Percentiles rank a stretch among this genome's conserved stretches.
Evolutionary conservation across 2,888 invertebrate genomes (phyloP).

Genomic region (Mythimna vitellina): DNA sequence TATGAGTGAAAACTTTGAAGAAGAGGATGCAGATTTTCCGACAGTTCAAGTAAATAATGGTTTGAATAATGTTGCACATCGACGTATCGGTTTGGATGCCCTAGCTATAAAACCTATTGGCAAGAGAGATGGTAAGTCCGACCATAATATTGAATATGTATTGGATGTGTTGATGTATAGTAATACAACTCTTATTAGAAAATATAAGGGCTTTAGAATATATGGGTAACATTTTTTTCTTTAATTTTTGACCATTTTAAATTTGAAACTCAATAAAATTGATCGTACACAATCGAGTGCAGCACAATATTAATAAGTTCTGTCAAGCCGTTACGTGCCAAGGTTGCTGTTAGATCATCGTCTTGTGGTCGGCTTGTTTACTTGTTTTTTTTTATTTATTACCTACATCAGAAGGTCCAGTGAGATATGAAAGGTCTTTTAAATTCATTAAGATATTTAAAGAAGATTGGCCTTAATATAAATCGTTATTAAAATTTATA

Average conservation of each 20-base stretch:
- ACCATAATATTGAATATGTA: not conserved
- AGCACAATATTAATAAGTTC: constrained; percentile 55
- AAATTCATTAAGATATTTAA: constrained; percentile 33
- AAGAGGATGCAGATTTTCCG: not conserved
- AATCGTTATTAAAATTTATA: constrained; percentile 30
- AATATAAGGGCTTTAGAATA: not conserved
- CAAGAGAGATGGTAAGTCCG: not conserved
- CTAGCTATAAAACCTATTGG: not conserved
- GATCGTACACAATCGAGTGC: constrained; percentile 40
- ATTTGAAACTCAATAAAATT: constrained; percentile 40
- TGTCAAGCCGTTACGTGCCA: constrained; percentile 65
- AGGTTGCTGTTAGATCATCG: constrained; percentile 75
- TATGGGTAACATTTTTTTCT: not conserved
- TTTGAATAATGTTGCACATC: not conserved
- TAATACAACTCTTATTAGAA: not conserved
- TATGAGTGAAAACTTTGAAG: not conserved
- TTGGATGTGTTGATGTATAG: no score
- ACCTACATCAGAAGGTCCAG: constrained; percentile 48
- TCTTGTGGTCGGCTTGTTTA: constrained; percentile 71
- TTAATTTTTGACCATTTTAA: no score
- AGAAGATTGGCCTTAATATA: constrained; percentile 17
- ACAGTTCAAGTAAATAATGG: not conserved
- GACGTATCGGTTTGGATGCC: no score
- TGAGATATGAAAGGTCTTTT: constrained; percentile 58
- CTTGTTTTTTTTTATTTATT: constrained; percentile 60